These are phyloP conservation scores for Gorilla gorilla DNA, from an alignment of 2,113 vertebrate genomes.

Conservation along the genomic window DNA sequence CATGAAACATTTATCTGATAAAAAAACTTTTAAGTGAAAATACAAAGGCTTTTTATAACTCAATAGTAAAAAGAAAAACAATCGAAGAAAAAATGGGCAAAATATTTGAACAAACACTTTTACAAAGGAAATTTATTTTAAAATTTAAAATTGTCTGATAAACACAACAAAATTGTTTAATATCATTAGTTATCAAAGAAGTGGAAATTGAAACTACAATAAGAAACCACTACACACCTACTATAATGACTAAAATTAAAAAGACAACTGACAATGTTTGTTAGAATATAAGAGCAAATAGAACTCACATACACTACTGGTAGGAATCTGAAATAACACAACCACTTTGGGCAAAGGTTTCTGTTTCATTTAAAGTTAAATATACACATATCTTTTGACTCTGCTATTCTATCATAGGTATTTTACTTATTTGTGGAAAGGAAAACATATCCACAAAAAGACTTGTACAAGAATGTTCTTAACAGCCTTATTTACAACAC, in stretches of 20 bases:
- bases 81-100: neutral
- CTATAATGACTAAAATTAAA: neutral
- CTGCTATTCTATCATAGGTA: neutral
- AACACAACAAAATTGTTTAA: neutral
- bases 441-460: neutral
- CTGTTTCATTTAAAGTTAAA: neutral
- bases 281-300: neutral
- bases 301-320: neutral
- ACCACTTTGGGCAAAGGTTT: neutral
- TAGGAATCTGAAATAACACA: neutral
- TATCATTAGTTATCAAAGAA: neutral
- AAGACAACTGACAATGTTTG: neutral
- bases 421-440: conserved; percentile 19
- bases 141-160: neutral
- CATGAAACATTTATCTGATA: no score
- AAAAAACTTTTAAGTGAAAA: no score
- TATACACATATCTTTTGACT: neutral
- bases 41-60: neutral
- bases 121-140: neutral
- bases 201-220: neutral
- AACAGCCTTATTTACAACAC: neutral
- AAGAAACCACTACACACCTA: neutral
- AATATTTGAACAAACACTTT: neutral
- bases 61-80: neutral
- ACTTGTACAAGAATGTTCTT: neutral